phyloP scores from a whole-genome alignment of 2,113 vertebrate species.

The Pseudorhombus dupliciocellatus region DNA sequence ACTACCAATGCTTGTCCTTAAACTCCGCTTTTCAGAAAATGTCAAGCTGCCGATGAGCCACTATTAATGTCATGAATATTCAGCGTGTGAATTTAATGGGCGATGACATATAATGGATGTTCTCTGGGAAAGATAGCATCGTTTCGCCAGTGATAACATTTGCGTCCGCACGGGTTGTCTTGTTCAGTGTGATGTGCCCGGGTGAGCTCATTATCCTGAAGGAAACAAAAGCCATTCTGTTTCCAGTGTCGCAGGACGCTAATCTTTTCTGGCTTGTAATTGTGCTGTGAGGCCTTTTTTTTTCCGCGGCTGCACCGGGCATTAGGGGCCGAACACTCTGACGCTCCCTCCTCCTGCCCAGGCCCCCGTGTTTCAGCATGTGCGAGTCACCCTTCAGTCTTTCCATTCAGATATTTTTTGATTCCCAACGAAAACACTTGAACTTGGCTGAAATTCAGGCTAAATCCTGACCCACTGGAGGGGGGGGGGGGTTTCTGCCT shows the following conservation, averaged over 20 bases:
- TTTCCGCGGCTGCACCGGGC: constrained; percentile 37
- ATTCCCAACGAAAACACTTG: neutral
- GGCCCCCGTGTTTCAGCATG: constrained; percentile 63
- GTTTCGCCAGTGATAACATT: constrained; percentile 46
- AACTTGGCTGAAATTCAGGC: constrained; percentile 8
- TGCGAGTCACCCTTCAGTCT: constrained; percentile 40
- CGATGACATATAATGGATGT: constrained; percentile 20
- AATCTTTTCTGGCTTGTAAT: constrained; percentile 85
- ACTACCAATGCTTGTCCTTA: constrained; percentile 17
- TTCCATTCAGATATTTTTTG: constrained; percentile 11
- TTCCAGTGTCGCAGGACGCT: constrained; percentile 73
- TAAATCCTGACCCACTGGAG: neutral
- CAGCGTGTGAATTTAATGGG: constrained; percentile 31
- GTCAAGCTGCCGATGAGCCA: constrained; percentile 9
- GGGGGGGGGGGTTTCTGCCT: constrained; percentile 4
- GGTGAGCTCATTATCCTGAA: constrained; percentile 76
- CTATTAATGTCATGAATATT: constrained; percentile 46
- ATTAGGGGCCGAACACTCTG: constrained; percentile 31
- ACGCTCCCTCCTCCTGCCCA: constrained; percentile 25
- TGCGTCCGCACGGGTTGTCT: constrained; percentile 38
- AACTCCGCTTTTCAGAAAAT: constrained; percentile 10
- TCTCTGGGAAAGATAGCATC: constrained; percentile 26
- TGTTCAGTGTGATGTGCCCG: constrained; percentile 60
- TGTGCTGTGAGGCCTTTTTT: constrained; percentile 65
- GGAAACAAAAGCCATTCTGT: constrained; percentile 84